A percentile compares a stretch with the other conserved stretches of the same genome.
Evolutionary conservation across 2,797 vertebrate species (phyloP).

Genomic region (Hydrocynus forskahlii): DNA sequence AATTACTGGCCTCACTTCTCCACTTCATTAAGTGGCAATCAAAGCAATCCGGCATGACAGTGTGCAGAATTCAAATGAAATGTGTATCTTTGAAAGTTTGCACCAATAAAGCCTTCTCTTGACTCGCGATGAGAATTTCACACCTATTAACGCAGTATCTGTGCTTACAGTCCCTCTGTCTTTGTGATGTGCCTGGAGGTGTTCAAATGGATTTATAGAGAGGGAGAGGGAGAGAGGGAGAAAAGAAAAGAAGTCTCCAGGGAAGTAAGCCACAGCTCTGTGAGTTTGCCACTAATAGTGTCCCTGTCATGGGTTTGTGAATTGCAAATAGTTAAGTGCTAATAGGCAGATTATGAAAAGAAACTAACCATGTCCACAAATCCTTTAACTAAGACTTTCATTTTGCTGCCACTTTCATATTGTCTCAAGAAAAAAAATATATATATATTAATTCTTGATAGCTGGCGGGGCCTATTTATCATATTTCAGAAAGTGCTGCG

Average conservation of each 20-base stretch:
- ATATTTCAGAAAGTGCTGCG: constrained; percentile 22
- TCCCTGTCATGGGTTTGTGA: constrained; percentile 79
- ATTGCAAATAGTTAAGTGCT: constrained; percentile 82
- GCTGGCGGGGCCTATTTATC: constrained; percentile 27
- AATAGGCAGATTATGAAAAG: constrained; percentile 85
- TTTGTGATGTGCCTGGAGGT: constrained; percentile 60
- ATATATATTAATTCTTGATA: constrained; percentile 44
- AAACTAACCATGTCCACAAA: constrained; percentile 84
- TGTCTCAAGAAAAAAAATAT: constrained; percentile 24
- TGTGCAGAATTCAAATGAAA: constrained; percentile 59
- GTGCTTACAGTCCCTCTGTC: constrained; percentile 60
- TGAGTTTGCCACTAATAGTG: constrained; percentile 78
- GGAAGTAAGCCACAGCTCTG: constrained; percentile 74
- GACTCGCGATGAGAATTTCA: constrained; percentile 65
- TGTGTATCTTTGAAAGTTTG: constrained; percentile 59
- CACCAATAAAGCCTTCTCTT: constrained; percentile 59
- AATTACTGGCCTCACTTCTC: constrained; percentile 59
- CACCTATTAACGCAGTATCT: constrained; percentile 67
- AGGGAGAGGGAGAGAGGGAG: constrained; percentile 52
- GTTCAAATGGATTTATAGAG: constrained; percentile 61
- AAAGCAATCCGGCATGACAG: constrained; percentile 60
- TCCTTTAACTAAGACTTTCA: constrained; percentile 79
- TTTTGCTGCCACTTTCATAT: constrained; percentile 55
- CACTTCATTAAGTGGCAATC: constrained; percentile 58
- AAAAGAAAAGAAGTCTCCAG: constrained; percentile 64